Conservation (phyloP, 2,888 invertebrate genomes). For the Epistrophella euchroma region DNA sequence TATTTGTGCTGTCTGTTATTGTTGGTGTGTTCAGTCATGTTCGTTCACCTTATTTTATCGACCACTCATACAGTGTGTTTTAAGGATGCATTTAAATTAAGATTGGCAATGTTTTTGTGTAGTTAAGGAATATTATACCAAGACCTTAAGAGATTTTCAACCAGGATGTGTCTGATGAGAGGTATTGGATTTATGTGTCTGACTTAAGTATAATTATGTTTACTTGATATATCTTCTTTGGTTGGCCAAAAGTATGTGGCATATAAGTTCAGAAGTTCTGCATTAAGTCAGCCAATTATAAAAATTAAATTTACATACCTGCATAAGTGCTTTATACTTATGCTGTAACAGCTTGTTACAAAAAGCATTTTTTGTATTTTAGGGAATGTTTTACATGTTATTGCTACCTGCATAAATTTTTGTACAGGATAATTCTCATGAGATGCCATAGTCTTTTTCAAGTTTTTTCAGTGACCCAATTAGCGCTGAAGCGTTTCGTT, state of each 20-base stretch:
- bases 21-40: constrained; percentile 29
- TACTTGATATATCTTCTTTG: not conserved
- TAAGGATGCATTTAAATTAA: not conserved
- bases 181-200: not conserved
- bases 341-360: no score
- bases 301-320: no score
- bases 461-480: no score
- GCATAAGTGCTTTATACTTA: no score
- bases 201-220: not conserved
- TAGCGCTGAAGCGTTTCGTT: no score
- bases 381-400: no score
- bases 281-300: not conserved
- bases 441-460: no score
- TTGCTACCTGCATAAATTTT: no score
- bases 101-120: not conserved
- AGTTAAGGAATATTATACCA: not conserved
- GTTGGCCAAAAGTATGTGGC: not conserved
- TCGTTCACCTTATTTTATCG: constrained; percentile 46
- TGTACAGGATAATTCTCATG: no score
- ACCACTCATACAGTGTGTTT: constrained; percentile 8
- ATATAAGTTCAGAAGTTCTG: not conserved
- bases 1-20: constrained; percentile 18
- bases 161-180: not conserved
- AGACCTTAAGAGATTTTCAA: not conserved
- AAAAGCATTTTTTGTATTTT: no score